Conservation (phyloP, 1,140 invertebrate species). For the Philotrypesis tridentata region DNA sequence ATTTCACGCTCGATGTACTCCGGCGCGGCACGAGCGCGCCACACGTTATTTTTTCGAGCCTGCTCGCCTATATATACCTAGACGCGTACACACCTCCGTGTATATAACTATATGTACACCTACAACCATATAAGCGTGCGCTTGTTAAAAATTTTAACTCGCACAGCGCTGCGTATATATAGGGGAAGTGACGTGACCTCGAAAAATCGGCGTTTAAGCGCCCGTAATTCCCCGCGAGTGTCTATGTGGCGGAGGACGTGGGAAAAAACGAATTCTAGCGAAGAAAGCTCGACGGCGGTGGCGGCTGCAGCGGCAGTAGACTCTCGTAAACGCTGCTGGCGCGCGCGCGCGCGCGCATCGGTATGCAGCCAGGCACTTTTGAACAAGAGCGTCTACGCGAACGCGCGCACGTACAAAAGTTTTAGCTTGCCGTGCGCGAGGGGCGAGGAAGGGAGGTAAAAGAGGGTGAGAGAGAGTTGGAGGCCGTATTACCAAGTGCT, state of each 20-base stretch:
- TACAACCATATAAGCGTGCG: too few species aligned
- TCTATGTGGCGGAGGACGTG: too few species aligned
- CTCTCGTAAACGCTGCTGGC: slow-evolving; percentile 24
- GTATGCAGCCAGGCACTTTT: slow-evolving; percentile 42
- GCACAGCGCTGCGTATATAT: too few species aligned
- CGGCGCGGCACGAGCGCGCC: neutral
- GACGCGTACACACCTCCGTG: neutral
- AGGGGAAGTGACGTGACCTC: neutral
- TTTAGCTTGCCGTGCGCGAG: neutral
- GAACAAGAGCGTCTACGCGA: slow-evolving; percentile 37
- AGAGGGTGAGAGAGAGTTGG: neutral
- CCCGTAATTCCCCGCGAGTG: neutral
- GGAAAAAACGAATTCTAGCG: slow-evolving; percentile 16
- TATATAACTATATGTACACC: neutral
- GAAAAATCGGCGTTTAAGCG: slow-evolving; percentile 3
- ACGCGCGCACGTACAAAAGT: slow-evolving; percentile 39
- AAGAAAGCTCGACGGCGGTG: neutral
- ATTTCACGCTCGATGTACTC: slow-evolving; percentile 27
- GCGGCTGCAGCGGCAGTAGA: neutral
- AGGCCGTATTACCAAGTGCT: slow-evolving; percentile 40
- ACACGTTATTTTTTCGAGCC: neutral
- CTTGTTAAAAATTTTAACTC: too few species aligned
- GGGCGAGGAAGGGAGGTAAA: neutral
- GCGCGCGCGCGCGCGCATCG: slow-evolving; percentile 13
- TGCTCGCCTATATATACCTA: neutral